A percentile compares a stretch with the other conserved stretches of the same genome.
phyloP scores from a whole-genome alignment of 2,797 vertebrate species.

The Aldrovandia affinis region DNA sequence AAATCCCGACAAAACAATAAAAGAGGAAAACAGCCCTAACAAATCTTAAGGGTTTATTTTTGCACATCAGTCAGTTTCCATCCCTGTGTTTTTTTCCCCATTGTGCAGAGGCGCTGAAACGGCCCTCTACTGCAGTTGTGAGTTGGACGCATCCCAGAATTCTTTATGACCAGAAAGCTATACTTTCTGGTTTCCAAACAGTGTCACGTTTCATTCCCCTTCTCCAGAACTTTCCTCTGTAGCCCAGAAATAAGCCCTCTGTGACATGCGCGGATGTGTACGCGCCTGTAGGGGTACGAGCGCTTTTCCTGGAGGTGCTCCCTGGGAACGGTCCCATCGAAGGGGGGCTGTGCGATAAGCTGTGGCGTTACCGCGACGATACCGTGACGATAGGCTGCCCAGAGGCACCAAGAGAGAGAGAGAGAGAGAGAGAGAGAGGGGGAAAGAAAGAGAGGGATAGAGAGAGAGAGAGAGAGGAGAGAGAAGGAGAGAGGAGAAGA shows the following conservation, averaged over 20 bases:
- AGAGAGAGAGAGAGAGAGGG: background rate
- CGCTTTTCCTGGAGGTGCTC: slow-evolving; percentile 60
- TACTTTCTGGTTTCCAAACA: slow-evolving; percentile 26
- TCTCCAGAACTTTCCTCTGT: slow-evolving; percentile 39
- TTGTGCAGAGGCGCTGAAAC: slow-evolving; percentile 18
- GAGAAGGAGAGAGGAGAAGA: background rate
- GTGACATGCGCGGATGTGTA: slow-evolving; percentile 63
- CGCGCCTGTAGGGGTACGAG: slow-evolving; percentile 42
- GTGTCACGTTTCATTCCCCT: slow-evolving; percentile 40
- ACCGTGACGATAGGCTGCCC: slow-evolving; percentile 39
- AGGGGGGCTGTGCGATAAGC: slow-evolving; percentile 42
- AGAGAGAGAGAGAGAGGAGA: no score
- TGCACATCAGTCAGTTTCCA: slow-evolving; percentile 32
- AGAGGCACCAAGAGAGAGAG: slow-evolving; percentile 30
- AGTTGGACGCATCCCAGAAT: slow-evolving; percentile 33
- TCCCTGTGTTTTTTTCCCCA: slow-evolving; percentile 20
- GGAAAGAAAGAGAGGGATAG: no score
- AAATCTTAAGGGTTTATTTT: slow-evolving; percentile 31
- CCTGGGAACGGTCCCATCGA: slow-evolving; percentile 34
- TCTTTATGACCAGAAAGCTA: slow-evolving; percentile 40
- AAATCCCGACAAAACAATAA: slow-evolving; percentile 35
- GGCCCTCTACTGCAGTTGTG: slow-evolving; percentile 31
- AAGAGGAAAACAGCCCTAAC: slow-evolving; percentile 4
- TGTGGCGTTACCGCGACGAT: slow-evolving; percentile 50
- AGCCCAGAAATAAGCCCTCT: slow-evolving; percentile 59